Conservation (phyloP, 2,113 vertebrate species). For the Mastomys natalensis region DNA sequence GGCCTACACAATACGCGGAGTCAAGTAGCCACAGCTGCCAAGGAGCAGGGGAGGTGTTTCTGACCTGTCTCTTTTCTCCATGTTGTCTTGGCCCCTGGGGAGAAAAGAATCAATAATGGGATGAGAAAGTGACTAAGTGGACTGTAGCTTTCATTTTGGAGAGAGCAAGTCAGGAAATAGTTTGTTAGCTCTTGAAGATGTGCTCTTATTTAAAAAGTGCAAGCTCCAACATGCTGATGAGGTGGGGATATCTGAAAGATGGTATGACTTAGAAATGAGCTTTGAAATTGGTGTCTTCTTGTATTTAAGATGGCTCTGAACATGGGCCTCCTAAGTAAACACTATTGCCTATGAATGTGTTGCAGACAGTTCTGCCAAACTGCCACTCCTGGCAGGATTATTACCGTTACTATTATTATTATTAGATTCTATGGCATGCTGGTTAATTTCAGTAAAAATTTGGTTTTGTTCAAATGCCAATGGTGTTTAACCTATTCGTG, state of each 20-base stretch:
- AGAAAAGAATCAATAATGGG: neutral
- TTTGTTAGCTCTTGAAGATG: neutral
- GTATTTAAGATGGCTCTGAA: neutral
- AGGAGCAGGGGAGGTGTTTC: neutral
- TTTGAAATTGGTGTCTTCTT: slow-evolving; percentile 33
- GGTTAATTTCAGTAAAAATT: slow-evolving; percentile 60
- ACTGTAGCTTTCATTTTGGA: neutral
- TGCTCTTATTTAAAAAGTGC: slow-evolving; percentile 5
- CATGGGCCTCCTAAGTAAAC: neutral
- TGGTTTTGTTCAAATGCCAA: slow-evolving; percentile 7
- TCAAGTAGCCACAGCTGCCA: neutral
- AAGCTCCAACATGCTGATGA: neutral
- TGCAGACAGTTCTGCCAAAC: neutral
- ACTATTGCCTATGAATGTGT: neutral
- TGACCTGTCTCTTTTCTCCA: neutral
- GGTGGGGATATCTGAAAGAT: slow-evolving; percentile 15
- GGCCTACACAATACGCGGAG: neutral
- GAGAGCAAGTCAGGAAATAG: neutral
- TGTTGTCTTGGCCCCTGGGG: neutral
- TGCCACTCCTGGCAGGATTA: neutral
- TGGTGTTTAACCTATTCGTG: neutral
- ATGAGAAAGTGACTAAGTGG: neutral
- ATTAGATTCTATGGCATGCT: neutral
- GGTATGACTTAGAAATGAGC: neutral
- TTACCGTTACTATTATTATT: neutral